Evolutionary conservation across 1,140 invertebrate species (phyloP), one percentile per base, ranked within the genome.

Genomic region (Apis florea): DNA sequence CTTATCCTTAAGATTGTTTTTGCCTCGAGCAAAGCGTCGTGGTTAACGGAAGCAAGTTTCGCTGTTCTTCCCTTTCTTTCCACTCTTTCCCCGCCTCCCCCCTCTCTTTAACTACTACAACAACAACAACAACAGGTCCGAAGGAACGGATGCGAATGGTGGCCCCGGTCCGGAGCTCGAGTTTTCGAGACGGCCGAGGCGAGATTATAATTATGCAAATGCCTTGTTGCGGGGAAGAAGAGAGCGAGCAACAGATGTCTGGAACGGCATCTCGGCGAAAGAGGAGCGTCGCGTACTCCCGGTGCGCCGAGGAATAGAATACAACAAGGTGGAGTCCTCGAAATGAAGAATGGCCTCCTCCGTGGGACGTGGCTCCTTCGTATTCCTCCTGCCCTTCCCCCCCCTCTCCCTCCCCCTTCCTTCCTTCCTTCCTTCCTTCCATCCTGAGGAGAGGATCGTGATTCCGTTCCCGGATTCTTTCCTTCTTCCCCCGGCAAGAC

Each of bases 131-230:
- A 83, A 79, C 84, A 73, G 79, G 85, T 77, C 67, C 81, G n/a
- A n/a, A 73, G 85, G 71, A 85, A 86, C 85, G 84, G 74, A 83
- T 74, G 85, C 64, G 63, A 69, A 61, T 24, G 71, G 73, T 73
- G 63, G 71, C 53, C 19, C 54, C 75, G 49, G 40, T 17, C 72
- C 59, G 6, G 69, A 83, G 72, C 84, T 31, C 63, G 86, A 83
- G 82, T 86, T 88, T 89, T 86, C 83, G 86, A 88, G 88, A 83
- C 84, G 80, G 84, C 76, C 85, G 87, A 79, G 82, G 87, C 85
- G 87, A 87, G 87, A 89, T 89, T 89, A 89, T 89, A 89, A 89
- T 89, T 89, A 89, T 89, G 88, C 88, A 89, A 89, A 89, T 89
- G 88, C 79, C 82, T 83, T 87, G 87, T 89, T 89, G 87, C 87